Conservation (phyloP, 92 coral and sea anemone species). For the Paragorgia papillata region DNA sequence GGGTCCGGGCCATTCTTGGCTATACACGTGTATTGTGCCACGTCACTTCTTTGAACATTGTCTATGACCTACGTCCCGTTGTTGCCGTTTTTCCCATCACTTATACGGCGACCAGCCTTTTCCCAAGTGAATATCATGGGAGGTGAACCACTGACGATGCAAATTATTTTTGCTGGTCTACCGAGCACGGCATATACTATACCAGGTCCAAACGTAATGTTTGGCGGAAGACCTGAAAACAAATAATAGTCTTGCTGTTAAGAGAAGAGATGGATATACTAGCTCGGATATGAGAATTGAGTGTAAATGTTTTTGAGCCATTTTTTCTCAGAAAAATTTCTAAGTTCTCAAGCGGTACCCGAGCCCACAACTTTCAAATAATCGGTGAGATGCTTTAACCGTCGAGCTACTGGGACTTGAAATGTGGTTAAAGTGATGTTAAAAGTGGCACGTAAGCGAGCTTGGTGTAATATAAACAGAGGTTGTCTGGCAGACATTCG, state of each 20-base stretch:
- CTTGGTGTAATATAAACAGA: no score
- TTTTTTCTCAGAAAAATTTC: no score
- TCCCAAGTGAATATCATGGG: conserved; percentile 42
- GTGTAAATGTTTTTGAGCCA: no score
- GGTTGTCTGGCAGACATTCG: no score
- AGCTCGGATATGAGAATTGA: no score
- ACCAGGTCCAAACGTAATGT: conserved; percentile 31
- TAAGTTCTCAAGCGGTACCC: no score
- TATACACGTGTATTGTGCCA: conserved; percentile 38
- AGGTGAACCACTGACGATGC: conserved; percentile 40
- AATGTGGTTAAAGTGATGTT: no score
- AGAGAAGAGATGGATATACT: no score
- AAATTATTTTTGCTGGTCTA: background rate
- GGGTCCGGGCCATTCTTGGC: conserved; percentile 21
- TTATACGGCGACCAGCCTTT: conserved; percentile 9
- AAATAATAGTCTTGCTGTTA: background rate
- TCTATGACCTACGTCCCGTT: conserved; percentile 24
- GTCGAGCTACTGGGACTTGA: no score
- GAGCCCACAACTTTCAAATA: no score
- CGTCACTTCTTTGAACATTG: conserved; percentile 12
- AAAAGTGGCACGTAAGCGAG: no score
- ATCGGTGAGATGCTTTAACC: no score
- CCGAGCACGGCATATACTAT: conserved; percentile 24
- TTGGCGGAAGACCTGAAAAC: conserved; percentile 11
- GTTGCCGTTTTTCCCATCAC: background rate